Base-by-base conservation (phyloP, 2,888 invertebrate species). In the Cistogaster globosa region DNA sequence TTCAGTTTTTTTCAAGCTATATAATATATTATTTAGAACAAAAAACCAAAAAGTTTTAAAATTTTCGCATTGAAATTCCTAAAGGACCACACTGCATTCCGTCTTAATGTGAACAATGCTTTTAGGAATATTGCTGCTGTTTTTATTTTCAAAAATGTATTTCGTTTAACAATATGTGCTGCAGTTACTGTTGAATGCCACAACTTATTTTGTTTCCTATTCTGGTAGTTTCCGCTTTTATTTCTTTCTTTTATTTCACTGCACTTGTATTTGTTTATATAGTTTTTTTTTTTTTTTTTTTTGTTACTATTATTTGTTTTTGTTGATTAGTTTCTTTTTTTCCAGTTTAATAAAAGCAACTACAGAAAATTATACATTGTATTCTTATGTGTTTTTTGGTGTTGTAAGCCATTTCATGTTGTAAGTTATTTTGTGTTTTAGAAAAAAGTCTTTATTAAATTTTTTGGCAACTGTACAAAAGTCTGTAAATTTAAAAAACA, bases 401-500 rank as follows among this genome's bases (percentile, higher is more conserved):
- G 8, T 11, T 48, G 36, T 32, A 8, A 32, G 6, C 32, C 2
- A 3, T 18, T 22, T 36, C 5, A 65, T 22, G 6, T 18, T 62
- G 38, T 18, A 11, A 42, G 42, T n/a, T n/a, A n/a, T 26, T 5
- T 12, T 45, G 26, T n/a, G n/a, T 69, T 69, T 57, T 45, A 22
- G 6, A 55, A 20, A 38, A 57, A 16, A 45, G 20, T 67, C 12
- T 48, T 77, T 38, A 45, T 78, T 55, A 68, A 38, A 8, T 69
- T 58, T 63, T 67, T 81, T 83, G 83, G 83, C 83, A 79, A 60
- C 62, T 75, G 36, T 75, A 83, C 12, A 20, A 7, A 69, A 83
- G 79, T 83, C 75, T 75, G 75, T 83, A 83, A 79, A 79, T 83
- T 79, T 68, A 20, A 22, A 75, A n/a, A 83, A 26, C 32, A 62